A percentile compares a stretch with the other conserved stretches of the same genome.
Conservation (phyloP, 2,888 invertebrate genomes). For the Phorcus lineatus region DNA sequence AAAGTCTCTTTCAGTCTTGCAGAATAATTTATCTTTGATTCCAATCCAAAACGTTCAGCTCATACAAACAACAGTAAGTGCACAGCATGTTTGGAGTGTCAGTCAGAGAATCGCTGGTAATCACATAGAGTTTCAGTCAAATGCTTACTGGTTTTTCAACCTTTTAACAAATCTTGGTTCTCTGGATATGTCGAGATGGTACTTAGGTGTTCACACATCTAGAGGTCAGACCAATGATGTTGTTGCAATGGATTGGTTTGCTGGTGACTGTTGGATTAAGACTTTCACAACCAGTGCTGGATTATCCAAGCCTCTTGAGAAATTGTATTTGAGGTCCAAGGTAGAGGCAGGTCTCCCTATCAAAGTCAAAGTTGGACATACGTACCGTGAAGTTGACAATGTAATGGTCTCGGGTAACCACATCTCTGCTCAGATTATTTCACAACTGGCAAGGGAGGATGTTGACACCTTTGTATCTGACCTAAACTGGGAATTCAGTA, state of each 20-base stretch:
- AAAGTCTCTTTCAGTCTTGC: background rate
- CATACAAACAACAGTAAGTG: background rate
- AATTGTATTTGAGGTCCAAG: background rate
- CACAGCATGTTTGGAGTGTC: background rate
- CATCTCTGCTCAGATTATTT: background rate
- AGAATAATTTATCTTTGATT: background rate
- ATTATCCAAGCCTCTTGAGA: too few relatives aligned
- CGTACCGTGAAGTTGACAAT: background rate
- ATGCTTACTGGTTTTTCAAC: constrained; percentile 15
- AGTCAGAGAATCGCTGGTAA: background rate
- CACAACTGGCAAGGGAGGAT: background rate
- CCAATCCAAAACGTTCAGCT: background rate
- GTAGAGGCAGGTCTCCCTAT: background rate
- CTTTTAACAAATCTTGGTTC: background rate
- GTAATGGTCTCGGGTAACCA: background rate
- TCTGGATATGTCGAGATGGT: background rate
- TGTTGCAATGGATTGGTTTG: background rate
- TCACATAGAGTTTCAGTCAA: background rate
- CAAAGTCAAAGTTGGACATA: background rate
- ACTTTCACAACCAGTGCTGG: too few relatives aligned
- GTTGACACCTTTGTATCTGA: background rate
- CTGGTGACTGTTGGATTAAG: background rate
- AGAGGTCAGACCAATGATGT: background rate
- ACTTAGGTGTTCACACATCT: background rate
- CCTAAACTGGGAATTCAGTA: background rate